A percentile compares a stretch with the other conserved stretches of the same genome.
These are phyloP conservation scores for Leptopilina clavipes DNA, from an alignment of 1,140 invertebrate species.

Conservation along the genomic window DNA sequence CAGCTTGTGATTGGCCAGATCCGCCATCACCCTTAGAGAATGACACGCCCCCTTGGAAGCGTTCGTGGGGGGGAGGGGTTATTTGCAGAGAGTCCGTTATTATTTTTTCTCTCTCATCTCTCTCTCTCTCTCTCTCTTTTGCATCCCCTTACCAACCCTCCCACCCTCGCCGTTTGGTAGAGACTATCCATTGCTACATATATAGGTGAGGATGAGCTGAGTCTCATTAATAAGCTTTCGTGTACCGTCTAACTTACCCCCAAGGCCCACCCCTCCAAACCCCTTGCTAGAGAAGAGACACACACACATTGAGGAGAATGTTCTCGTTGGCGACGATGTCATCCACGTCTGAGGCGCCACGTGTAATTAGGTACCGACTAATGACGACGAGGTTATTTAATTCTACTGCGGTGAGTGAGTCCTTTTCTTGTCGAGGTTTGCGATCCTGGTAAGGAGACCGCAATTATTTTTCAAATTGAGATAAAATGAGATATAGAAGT, in stretches of 20 bases:
- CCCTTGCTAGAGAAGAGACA: not conserved
- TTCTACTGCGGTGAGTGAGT: conserved; percentile 48
- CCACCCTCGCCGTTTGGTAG: too few relatives aligned
- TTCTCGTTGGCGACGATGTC: conserved; percentile 51
- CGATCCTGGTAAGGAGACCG: not conserved
- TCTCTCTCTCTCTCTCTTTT: conserved; percentile 47
- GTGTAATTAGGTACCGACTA: conserved; percentile 61
- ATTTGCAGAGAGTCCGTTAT: conserved; percentile 69
- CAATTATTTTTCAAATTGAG: conserved; percentile 45
- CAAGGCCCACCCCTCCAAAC: conserved; percentile 34
- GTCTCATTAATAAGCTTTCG: conserved; percentile 61
- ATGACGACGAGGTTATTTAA: conserved; percentile 65
- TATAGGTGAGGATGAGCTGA: not conserved
- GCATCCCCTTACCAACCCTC: conserved; percentile 46
- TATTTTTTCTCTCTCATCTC: not conserved
- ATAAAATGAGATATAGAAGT: conserved; percentile 49
- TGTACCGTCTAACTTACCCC: conserved; percentile 39
- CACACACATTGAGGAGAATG: conserved; percentile 15
- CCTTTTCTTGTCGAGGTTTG: conserved; percentile 20
- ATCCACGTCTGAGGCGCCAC: conserved; percentile 59
- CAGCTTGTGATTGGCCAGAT: conserved; percentile 57
- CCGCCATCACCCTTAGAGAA: conserved; percentile 61
- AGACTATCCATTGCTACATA: conserved; percentile 36
- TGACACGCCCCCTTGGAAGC: conserved; percentile 61
- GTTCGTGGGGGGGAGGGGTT: conserved; percentile 67